Conservation (phyloP, 2,888 invertebrate species). For the Encarsia formosa region DNA sequence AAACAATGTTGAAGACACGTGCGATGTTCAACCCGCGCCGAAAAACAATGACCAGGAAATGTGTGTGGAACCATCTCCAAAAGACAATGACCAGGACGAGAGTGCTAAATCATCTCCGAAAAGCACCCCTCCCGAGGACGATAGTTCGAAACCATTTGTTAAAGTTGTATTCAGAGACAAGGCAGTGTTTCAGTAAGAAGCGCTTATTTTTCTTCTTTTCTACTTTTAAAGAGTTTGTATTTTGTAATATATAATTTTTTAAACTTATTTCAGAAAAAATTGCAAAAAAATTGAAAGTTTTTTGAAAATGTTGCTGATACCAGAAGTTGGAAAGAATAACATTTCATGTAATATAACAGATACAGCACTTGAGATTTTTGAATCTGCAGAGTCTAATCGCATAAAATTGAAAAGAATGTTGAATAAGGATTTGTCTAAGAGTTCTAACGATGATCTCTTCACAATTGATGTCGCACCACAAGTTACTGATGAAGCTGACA, state of each 20-base stretch:
- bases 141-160: conserved; percentile 39
- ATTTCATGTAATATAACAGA: conserved; percentile 23
- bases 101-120: too few species aligned
- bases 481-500: conserved; percentile 40
- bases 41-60: too few species aligned
- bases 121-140: too few species aligned
- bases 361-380: conserved; percentile 43
- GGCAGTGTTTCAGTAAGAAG: conserved; percentile 37
- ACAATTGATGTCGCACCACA: conserved; percentile 53
- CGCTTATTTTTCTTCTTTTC: not conserved
- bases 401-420: too few species aligned
- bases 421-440: not conserved
- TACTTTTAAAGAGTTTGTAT: not conserved
- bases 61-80: too few species aligned
- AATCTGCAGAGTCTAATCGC: conserved; percentile 18
- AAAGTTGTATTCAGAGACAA: conserved; percentile 44
- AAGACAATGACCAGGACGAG: too few species aligned
- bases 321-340: conserved; percentile 25
- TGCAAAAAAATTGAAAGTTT: conserved; percentile 34
- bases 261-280: conserved; percentile 23
- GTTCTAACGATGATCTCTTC: conserved; percentile 42
- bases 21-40: too few species aligned
- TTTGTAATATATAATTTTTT: not conserved
- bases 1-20: too few species aligned
- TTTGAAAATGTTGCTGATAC: conserved; percentile 29